Percentiles rank a stretch among this genome's conserved stretches.
These are phyloP conservation scores for Jacana jacana DNA, from an alignment of 2,113 vertebrate genomes.

Conservation along the genomic window DNA sequence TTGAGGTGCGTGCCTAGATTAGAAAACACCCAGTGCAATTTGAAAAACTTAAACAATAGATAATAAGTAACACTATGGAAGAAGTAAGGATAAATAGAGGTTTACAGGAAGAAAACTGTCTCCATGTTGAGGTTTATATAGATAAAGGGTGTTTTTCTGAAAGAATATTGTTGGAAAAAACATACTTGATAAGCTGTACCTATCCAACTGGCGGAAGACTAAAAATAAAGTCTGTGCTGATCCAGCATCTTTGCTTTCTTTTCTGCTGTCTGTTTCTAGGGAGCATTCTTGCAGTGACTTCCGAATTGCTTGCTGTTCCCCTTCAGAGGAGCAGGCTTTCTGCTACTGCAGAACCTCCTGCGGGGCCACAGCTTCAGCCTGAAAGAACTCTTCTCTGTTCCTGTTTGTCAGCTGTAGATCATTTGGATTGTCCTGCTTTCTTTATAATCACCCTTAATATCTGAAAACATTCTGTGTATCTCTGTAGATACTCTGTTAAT, in stretches of 20 bases:
- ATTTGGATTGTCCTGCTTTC: background rate
- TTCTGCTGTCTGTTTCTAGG: background rate
- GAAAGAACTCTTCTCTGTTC: background rate
- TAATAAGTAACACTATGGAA: background rate
- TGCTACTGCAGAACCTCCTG: background rate
- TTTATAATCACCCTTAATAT: background rate
- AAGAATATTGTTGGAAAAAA: background rate
- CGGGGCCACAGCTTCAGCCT: rapidly evolving
- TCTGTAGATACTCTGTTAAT: background rate
- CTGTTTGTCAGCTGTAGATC: background rate
- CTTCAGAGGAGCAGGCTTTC: background rate
- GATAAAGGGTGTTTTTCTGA: background rate
- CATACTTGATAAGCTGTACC: background rate
- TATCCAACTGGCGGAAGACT: background rate
- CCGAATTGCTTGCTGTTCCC: background rate
- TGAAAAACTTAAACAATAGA: background rate
- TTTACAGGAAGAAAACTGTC: background rate
- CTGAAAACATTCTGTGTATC: background rate
- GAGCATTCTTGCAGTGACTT: background rate
- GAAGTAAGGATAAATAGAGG: background rate
- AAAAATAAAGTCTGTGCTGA: background rate
- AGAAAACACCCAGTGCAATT: background rate
- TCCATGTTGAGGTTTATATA: rapidly evolving
- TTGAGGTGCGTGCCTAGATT: rapidly evolving
- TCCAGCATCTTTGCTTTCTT: background rate